phyloP scores from a whole-genome alignment of 2,113 vertebrate genomes.

The Bagarius yarrelli region DNA sequence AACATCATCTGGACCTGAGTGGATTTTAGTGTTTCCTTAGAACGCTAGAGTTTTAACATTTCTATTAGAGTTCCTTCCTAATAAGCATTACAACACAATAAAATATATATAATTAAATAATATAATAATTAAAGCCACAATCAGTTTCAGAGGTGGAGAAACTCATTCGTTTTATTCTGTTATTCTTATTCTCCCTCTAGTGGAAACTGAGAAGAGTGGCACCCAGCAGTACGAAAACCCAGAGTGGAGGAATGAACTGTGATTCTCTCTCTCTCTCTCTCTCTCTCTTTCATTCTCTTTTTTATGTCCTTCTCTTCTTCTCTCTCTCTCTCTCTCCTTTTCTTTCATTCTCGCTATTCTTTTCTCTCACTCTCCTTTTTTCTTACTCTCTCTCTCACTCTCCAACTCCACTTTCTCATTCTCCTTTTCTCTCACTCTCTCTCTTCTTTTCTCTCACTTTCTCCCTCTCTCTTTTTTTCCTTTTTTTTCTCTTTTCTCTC shows the following conservation, averaged over 20 bases:
- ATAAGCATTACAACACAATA: not conserved
- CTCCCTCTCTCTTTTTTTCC: too few relatives aligned
- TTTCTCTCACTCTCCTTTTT: too few relatives aligned
- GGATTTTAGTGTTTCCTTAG: not conserved
- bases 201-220: conserved; percentile 49
- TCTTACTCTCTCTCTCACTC: too few relatives aligned
- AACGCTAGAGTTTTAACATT: not conserved
- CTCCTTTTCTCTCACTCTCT: too few relatives aligned
- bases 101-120: not conserved
- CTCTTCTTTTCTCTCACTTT: too few relatives aligned
- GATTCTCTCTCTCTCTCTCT: not conserved
- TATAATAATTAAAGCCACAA: not conserved
- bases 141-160: not conserved
- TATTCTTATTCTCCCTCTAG: conserved; percentile 28
- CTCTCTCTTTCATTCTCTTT: not conserved
- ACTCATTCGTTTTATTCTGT: not conserved
- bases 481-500: too few relatives aligned
- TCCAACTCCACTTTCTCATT: too few relatives aligned
- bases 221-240: conserved; percentile 46
- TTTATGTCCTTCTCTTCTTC: not conserved
- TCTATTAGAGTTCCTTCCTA: not conserved
- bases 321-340: not conserved
- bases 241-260: conserved; percentile 52
- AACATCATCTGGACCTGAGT: not conserved
- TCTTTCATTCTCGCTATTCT: too few relatives aligned